Percentiles rank a stretch among this genome's conserved stretches.
Conservation (phyloP, 2,888 invertebrate genomes). For the Cryptops parisi region DNA sequence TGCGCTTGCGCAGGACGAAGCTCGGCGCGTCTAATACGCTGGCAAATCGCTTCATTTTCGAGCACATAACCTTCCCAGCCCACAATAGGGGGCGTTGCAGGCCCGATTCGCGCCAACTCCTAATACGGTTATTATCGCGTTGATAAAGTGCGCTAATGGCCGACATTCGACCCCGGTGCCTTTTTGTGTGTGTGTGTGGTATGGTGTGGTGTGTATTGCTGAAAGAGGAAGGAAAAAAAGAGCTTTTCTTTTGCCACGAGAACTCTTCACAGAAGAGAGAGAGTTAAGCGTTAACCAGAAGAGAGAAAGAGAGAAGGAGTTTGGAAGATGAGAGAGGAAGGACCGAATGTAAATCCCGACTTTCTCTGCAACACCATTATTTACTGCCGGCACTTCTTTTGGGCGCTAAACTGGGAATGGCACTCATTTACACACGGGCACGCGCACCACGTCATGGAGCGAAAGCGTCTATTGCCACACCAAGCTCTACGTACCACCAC, state of each 20-base stretch:
- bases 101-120: slow-evolving; percentile 11
- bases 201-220: too few species aligned
- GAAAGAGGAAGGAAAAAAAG: too few species aligned
- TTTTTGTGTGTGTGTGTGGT: slow-evolving; percentile 12
- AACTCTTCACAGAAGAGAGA: too few species aligned
- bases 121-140: slow-evolving; percentile 14
- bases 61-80: slow-evolving; percentile 13
- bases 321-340: too few species aligned
- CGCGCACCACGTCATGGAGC: too few species aligned
- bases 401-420: slow-evolving; percentile 10
- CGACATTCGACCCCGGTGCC: slow-evolving; percentile 13
- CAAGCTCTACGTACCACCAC: too few species aligned
- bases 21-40: slow-evolving; percentile 14
- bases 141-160: slow-evolving; percentile 16
- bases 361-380: background rate
- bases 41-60: slow-evolving; percentile 16
- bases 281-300: too few species aligned
- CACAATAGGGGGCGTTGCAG: slow-evolving; percentile 10
- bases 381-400: slow-evolving; percentile 3
- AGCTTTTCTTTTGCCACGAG: too few species aligned
- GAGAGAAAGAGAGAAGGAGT: too few species aligned
- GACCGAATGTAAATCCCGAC: slow-evolving; percentile 3
- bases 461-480: too few species aligned
- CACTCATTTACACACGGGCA: slow-evolving; percentile 8
- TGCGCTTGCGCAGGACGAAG: slow-evolving; percentile 7